These are phyloP conservation scores for Drosophila bifasciata DNA, from an alignment of 1,140 invertebrate species.

Conservation along the genomic window DNA sequence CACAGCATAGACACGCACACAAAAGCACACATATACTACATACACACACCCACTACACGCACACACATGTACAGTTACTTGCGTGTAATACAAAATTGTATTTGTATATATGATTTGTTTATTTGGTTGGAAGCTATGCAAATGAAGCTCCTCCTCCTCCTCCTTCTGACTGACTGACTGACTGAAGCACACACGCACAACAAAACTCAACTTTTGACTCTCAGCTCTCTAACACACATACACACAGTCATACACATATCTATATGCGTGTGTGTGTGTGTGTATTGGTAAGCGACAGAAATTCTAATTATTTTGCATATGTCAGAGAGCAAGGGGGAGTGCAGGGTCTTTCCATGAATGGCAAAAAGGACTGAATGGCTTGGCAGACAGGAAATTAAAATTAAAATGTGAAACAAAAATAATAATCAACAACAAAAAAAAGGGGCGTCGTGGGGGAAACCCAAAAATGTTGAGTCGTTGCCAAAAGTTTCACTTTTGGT, in stretches of 20 bases:
- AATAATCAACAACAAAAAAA: conserved; percentile 31
- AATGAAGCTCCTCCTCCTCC: conserved; percentile 10
- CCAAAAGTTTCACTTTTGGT: background rate
- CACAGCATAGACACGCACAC: background rate
- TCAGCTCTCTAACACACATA: background rate
- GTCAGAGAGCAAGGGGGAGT: background rate
- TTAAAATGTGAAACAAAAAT: conserved; percentile 42
- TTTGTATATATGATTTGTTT: conserved; percentile 24
- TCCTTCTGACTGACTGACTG: too few relatives aligned
- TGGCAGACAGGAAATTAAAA: conserved; percentile 64
- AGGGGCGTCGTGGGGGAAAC: too few relatives aligned
- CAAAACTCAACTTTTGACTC: conserved; percentile 21
- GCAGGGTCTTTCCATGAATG: too few relatives aligned
- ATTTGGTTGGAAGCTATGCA: conserved; percentile 29
- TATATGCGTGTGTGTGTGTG: too few relatives aligned
- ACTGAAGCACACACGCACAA: conserved; percentile 23
- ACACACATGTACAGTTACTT: background rate
- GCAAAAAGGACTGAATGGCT: background rate
- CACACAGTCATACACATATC: too few relatives aligned
- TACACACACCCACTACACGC: conserved; percentile 10
- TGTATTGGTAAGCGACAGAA: conserved; percentile 9
- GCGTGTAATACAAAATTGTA: too few relatives aligned
- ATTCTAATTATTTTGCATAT: conserved; percentile 69
- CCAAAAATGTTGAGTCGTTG: background rate
- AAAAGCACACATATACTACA: too few relatives aligned